phyloP scores from a whole-genome alignment of 2,888 invertebrate species.

The Aleiodes testaceus region DNA sequence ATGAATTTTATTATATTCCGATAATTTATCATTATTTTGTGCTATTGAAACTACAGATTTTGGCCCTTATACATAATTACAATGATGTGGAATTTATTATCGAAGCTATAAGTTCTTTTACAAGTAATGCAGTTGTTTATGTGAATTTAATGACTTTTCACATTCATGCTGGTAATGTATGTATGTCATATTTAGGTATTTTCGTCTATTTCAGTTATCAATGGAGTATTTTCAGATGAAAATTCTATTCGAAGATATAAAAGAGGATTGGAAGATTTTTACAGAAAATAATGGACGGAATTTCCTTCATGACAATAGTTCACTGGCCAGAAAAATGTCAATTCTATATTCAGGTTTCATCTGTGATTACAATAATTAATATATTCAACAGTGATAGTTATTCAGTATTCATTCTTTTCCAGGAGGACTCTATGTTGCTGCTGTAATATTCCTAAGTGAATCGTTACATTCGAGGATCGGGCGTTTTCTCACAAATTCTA shows the following conservation, averaged over 20 bases:
- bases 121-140: too few relatives aligned
- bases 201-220: too few relatives aligned
- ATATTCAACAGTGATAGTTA: neutral
- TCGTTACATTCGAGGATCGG: conserved; percentile 7
- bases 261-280: conserved; percentile 9
- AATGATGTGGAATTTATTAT: conserved; percentile 26
- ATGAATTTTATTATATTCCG: neutral
- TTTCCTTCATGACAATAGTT: neutral
- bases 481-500: neutral
- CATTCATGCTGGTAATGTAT: too few relatives aligned
- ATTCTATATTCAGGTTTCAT: neutral
- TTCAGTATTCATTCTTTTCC: neutral
- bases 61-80: neutral
- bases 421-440: neutral
- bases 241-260: neutral
- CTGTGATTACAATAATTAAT: neutral
- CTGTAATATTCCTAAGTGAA: conserved; percentile 20
- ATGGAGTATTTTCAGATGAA: neutral
- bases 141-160: too few relatives aligned
- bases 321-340: neutral
- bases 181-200: too few relatives aligned
- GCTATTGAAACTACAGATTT: neutral
- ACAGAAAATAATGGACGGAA: conserved; percentile 4
- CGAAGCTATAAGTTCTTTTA: conserved; percentile 20
- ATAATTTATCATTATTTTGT: neutral